phyloP scores from a whole-genome alignment of 2,888 invertebrate species.

The Cantharis flavilabris region DNA sequence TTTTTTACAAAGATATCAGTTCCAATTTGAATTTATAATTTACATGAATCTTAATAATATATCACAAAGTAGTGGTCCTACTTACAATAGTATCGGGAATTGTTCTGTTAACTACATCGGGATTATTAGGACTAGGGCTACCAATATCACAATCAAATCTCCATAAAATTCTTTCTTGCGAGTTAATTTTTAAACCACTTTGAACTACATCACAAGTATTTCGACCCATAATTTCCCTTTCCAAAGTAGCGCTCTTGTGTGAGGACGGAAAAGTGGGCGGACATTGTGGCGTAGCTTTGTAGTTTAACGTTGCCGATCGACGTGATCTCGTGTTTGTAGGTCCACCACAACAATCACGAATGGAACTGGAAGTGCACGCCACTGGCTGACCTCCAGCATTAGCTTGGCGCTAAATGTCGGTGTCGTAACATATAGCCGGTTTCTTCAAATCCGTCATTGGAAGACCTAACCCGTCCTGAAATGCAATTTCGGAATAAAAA shows the following conservation, averaged over 20 bases:
- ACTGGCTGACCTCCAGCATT: slow-evolving; percentile 46
- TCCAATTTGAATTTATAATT: slow-evolving; percentile 22
- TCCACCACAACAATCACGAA: slow-evolving; percentile 54
- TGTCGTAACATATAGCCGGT: slow-evolving; percentile 63
- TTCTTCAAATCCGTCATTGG: slow-evolving; percentile 71
- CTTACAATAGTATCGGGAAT: slow-evolving; percentile 52
- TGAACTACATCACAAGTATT: slow-evolving; percentile 85
- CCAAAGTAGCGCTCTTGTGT: slow-evolving; percentile 42
- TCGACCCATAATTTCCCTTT: slow-evolving; percentile 63
- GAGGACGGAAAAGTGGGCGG: slow-evolving; percentile 36
- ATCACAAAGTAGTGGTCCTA: slow-evolving; percentile 57
- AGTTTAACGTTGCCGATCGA: slow-evolving; percentile 48
- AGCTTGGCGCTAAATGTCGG: slow-evolving; percentile 59
- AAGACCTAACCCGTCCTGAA: slow-evolving; percentile 65
- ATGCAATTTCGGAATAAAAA: background rate
- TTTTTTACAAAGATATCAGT: slow-evolving; percentile 24
- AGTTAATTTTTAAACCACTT: slow-evolving; percentile 89
- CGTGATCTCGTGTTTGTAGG: slow-evolving; percentile 48
- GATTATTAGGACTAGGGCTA: slow-evolving; percentile 51
- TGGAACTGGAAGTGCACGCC: slow-evolving; percentile 52
- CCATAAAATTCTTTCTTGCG: slow-evolving; percentile 60
- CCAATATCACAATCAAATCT: slow-evolving; percentile 55
- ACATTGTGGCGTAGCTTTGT: slow-evolving; percentile 46
- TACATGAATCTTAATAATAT: slow-evolving; percentile 28
- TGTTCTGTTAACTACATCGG: slow-evolving; percentile 51